A percentile compares a stretch with the other conserved stretches of the same genome.
Evolutionary conservation across 2,113 vertebrate genomes (phyloP).

Genomic region (Cygnus buccinator): DNA sequence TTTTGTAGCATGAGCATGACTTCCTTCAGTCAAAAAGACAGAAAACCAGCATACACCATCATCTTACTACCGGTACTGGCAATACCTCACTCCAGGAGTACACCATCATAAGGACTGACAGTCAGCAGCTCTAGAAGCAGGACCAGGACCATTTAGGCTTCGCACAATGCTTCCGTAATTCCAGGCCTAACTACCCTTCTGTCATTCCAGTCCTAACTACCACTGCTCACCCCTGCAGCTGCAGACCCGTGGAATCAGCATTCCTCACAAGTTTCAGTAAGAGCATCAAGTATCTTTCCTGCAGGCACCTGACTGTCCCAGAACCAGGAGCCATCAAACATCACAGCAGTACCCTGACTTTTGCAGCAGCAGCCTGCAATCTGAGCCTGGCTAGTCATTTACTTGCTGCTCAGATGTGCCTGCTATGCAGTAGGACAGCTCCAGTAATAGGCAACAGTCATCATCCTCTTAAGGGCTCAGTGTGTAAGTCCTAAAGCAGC

Average conservation of each 20-base stretch:
- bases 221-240: background rate
- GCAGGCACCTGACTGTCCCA: background rate
- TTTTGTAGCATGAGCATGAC: background rate
- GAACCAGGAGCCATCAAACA: background rate
- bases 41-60: background rate
- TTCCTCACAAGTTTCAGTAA: background rate
- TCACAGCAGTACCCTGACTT: background rate
- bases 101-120: background rate
- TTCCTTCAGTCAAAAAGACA: background rate
- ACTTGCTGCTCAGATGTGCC: no score
- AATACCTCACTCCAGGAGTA: background rate
- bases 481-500: background rate
- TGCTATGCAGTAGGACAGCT: no score
- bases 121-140: background rate
- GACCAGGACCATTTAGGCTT: accelerated
- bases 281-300: background rate
- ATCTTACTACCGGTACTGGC: background rate
- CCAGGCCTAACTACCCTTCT: background rate
- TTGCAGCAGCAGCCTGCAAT: background rate
- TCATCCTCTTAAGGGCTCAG: background rate
- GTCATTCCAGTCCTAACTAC: background rate
- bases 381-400: background rate
- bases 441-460: background rate
- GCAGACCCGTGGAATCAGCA: background rate
- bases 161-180: background rate